Percentiles rank a stretch among this genome's conserved stretches.
phyloP scores from a whole-genome alignment of 2,797 vertebrate species.

The Syngnathus rostellatus region DNA sequence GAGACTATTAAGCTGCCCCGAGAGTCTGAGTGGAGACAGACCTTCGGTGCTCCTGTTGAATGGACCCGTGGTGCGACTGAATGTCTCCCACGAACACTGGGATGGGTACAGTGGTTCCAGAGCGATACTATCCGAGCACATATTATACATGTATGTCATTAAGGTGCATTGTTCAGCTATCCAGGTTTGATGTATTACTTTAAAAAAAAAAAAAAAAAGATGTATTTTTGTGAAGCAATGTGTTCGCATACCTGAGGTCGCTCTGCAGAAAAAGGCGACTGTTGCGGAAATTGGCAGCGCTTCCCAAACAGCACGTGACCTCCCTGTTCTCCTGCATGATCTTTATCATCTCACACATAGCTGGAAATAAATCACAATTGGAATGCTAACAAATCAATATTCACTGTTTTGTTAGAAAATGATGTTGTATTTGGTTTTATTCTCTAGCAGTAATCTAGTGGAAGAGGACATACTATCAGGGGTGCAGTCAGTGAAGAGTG shows the following conservation, averaged over 20 bases:
- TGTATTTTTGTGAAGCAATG: background rate
- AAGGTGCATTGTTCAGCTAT: background rate
- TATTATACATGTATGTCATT: background rate
- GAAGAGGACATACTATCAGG: constrained; percentile 84
- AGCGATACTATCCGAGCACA: constrained; percentile 73
- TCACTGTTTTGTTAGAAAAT: background rate
- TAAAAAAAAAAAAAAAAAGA: too few relatives aligned
- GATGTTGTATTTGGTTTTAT: background rate
- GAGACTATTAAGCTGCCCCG: constrained; percentile 88
- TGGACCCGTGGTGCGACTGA: constrained; percentile 83
- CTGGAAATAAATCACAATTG: constrained; percentile 50
- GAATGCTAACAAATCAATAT: background rate
- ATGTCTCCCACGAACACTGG: constrained; percentile 98
- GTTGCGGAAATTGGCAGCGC: constrained; percentile 90
- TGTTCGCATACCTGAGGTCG: constrained; percentile 77
- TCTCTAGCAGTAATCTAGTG: background rate
- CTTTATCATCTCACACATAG: constrained; percentile 99
- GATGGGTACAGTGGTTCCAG: constrained; percentile 95
- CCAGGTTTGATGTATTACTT: background rate
- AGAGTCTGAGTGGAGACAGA: constrained; percentile 82
- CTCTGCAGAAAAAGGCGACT: constrained; percentile 93
- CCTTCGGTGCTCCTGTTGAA: constrained; percentile 72
- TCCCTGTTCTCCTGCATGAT: constrained; percentile 99
- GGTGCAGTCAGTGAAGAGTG: constrained; percentile 97
- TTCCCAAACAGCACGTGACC: constrained; percentile 95